These are phyloP conservation scores for Caranx ignobilis DNA, from an alignment of 2,113 vertebrate genomes.

Conservation along the genomic window DNA sequence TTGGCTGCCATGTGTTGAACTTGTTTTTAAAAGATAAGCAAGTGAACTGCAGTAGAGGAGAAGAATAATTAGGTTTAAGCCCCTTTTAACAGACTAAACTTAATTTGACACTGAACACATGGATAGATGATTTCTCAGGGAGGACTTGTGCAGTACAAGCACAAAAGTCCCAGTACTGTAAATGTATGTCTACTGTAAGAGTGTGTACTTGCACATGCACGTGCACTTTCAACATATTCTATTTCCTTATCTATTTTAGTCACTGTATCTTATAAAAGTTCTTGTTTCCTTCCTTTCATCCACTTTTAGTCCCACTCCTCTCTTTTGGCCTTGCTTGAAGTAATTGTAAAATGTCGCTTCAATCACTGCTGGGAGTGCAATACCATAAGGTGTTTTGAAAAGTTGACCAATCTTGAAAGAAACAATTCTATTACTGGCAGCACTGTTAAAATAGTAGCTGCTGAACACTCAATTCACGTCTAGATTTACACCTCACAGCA, in stretches of 20 bases:
- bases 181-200: not conserved
- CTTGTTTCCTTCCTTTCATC: not conserved
- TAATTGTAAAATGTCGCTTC: not conserved
- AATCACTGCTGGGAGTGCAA: not conserved
- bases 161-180: not conserved
- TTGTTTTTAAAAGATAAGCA: not conserved
- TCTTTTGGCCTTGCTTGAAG: slow-evolving; percentile 10
- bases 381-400: not conserved
- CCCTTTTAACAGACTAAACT: not conserved
- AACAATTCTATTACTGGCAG: too few relatives aligned
- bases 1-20: not conserved
- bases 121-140: not conserved
- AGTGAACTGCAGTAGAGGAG: not conserved
- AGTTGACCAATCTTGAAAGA: not conserved
- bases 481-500: not conserved
- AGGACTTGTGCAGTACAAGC: not conserved
- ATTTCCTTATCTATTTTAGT: not conserved
- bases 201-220: not conserved
- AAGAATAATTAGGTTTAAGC: not conserved
- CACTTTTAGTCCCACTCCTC: not conserved
- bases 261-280: not conserved
- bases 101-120: not conserved
- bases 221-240: slow-evolving; percentile 20
- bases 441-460: not conserved
- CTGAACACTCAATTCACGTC: not conserved